Percentiles rank a stretch among this genome's conserved stretches.
Conservation (phyloP, 2,113 vertebrate genomes). For the Anolis sagrei region DNA sequence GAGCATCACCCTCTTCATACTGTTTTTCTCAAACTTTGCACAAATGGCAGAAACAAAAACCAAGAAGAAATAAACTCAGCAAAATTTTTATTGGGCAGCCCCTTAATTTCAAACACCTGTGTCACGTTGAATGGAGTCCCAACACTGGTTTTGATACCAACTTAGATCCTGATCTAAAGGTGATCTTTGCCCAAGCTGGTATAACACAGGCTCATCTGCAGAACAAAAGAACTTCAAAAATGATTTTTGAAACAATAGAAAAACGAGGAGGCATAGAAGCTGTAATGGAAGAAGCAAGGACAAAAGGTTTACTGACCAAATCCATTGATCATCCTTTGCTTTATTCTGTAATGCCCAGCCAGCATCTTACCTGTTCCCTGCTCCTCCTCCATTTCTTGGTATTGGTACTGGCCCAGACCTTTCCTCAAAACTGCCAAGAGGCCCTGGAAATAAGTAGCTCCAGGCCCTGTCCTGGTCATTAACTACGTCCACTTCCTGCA, state of each 20-base stretch:
- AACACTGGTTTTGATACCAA: slow-evolving; percentile 27
- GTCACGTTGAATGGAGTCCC: slow-evolving; percentile 49
- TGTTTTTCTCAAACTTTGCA: background rate
- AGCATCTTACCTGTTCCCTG: no score
- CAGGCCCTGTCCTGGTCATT: no score
- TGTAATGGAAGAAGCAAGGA: slow-evolving; percentile 29
- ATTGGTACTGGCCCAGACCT: no score
- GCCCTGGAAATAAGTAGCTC: no score
- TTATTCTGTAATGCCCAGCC: no score
- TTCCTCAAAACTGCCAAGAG: no score
- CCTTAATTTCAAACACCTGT: slow-evolving; percentile 46
- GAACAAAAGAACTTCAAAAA: slow-evolving; percentile 24
- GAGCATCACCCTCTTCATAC: background rate
- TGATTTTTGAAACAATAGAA: slow-evolving; percentile 38
- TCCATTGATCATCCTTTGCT: no score
- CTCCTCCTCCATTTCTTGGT: no score
- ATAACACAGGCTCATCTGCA: slow-evolving; percentile 40
- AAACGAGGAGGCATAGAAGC: slow-evolving; percentile 39
- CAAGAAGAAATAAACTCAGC: slow-evolving; percentile 23
- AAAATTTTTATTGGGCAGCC: slow-evolving; percentile 42
- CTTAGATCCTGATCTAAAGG: slow-evolving; percentile 41
- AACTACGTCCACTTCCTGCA: no score
- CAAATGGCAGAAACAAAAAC: slow-evolving; percentile 6
- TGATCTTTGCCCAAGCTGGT: slow-evolving; percentile 41
- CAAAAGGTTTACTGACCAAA: no score